Percentiles rank a stretch among this genome's conserved stretches.
phyloP scores from a whole-genome alignment of 2,113 vertebrate species.

The Melospiza melodia region DNA sequence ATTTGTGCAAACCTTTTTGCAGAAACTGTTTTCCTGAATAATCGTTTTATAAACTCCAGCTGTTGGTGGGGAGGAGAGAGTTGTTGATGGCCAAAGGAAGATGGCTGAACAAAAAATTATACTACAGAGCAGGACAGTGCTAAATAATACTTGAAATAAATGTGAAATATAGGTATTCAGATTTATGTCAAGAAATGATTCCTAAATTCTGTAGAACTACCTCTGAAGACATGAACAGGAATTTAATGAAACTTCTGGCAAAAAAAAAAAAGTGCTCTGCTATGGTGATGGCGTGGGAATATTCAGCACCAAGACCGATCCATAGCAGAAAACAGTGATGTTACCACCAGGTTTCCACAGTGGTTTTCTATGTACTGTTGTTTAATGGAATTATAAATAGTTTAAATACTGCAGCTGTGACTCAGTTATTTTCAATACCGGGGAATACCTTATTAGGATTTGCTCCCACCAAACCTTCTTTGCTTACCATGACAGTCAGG shows the following conservation, averaged over 20 bases:
- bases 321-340: not conserved
- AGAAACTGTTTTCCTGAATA: not conserved
- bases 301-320: not conserved
- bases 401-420: not conserved
- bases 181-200: not conserved
- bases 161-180: not conserved
- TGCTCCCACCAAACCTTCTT: conserved; percentile 9
- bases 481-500: not conserved
- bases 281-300: fast-evolving
- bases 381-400: conserved; percentile 1
- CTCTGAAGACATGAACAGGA: not conserved
- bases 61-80: fast-evolving
- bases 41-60: not conserved
- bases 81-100: not conserved
- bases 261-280: not conserved
- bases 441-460: conserved; percentile 36
- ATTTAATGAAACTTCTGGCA: not conserved
- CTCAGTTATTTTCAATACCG: not conserved
- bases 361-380: not conserved
- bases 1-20: not conserved
- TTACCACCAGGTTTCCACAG: not conserved
- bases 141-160: not conserved
- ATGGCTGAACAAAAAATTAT: not conserved
- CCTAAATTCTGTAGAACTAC: not conserved
- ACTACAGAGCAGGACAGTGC: not conserved